Evolutionary conservation across 2,888 invertebrate species (phyloP).

Genomic region (Syritta pipiens): DNA sequence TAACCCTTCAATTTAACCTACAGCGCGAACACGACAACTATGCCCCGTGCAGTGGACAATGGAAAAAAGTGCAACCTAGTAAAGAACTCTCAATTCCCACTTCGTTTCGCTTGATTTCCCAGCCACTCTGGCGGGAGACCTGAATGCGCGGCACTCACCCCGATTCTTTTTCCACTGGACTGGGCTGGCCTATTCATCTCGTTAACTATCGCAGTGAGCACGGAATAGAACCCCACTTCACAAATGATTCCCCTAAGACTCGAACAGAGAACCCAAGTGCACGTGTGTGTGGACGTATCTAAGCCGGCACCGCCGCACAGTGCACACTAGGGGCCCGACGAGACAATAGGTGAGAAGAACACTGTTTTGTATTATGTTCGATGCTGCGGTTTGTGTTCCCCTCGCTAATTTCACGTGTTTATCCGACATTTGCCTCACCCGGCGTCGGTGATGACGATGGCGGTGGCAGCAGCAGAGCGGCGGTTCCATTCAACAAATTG

Average conservation of each 20-base stretch:
- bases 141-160: slow-evolving; percentile 48
- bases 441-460: background rate
- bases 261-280: slow-evolving; percentile 44
- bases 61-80: slow-evolving; percentile 55
- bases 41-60: background rate
- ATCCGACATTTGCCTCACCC: slow-evolving; percentile 55
- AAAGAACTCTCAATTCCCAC: slow-evolving; percentile 44
- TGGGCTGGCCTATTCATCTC: slow-evolving; percentile 52
- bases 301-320: slow-evolving; percentile 8
- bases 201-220: slow-evolving; percentile 60
- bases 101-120: slow-evolving; percentile 63
- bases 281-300: slow-evolving; percentile 1
- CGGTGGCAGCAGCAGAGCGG: too few species aligned
- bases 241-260: slow-evolving; percentile 45
- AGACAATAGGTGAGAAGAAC: slow-evolving; percentile 67
- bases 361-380: slow-evolving; percentile 60
- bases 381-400: slow-evolving; percentile 62
- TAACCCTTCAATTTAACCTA: slow-evolving; percentile 52
- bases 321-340: slow-evolving; percentile 11
- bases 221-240: slow-evolving; percentile 45
- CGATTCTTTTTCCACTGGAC: background rate
- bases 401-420: slow-evolving; percentile 65
- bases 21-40: slow-evolving; percentile 1
- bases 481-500: slow-evolving; percentile 66
- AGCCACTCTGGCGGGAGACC: slow-evolving; percentile 9